Conservation (phyloP, 1,140 invertebrate species). For the Drosophila equinoxialis region DNA sequence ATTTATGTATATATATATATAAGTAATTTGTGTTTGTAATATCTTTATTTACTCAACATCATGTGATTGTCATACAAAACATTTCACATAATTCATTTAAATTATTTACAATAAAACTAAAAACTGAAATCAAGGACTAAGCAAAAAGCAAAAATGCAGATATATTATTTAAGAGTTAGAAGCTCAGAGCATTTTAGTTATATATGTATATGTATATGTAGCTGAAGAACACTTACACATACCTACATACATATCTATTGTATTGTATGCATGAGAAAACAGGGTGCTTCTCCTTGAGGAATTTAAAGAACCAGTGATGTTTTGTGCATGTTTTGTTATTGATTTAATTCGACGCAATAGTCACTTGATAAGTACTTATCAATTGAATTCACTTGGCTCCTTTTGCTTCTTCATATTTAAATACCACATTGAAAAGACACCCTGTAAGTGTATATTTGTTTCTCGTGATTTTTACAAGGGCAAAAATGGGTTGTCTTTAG, state of each 20-base stretch:
- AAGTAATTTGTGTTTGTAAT: constrained; percentile 55
- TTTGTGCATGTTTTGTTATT: no score
- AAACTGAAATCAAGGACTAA: constrained; percentile 51
- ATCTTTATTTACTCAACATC: constrained; percentile 75
- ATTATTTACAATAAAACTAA: constrained; percentile 71
- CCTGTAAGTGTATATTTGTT: constrained; percentile 33
- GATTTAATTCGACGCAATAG: no score
- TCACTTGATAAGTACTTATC: no score
- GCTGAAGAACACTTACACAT: constrained; percentile 59
- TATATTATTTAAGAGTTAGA: constrained; percentile 67
- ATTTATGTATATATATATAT: constrained; percentile 52
- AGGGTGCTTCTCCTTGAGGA: constrained; percentile 38
- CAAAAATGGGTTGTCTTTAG: constrained; percentile 24
- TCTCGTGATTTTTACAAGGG: constrained; percentile 48
- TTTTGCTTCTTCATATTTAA: no score
- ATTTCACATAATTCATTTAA: constrained; percentile 81
- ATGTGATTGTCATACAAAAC: constrained; percentile 84
- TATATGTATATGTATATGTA: constrained; percentile 37
- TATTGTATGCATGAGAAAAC: constrained; percentile 31
- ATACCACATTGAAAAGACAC: not conserved
- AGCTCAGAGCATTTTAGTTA: constrained; percentile 67
- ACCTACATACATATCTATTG: constrained; percentile 18
- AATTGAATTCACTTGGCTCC: no score
- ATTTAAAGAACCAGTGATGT: no score
- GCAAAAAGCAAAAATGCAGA: constrained; percentile 65